Conservation (phyloP, 2,888 invertebrate genomes). For the Leptinotarsa peninsularis region DNA sequence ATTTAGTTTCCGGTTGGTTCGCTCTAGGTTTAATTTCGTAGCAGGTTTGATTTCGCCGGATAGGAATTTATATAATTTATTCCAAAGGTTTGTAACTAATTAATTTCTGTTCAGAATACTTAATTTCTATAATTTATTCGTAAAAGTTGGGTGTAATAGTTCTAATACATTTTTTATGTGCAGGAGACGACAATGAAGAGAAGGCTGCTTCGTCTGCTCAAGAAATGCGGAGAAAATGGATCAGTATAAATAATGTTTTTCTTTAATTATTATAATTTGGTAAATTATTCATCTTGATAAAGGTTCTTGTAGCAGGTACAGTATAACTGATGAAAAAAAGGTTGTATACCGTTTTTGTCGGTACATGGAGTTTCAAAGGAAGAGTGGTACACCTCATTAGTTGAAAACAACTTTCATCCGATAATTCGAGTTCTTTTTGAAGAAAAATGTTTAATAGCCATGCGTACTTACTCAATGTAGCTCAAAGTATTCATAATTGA, state of each 20-base stretch:
- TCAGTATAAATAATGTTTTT: conserved; percentile 29
- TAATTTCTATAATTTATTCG: background rate
- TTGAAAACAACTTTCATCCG: background rate
- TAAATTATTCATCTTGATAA: conserved; percentile 29
- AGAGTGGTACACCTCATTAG: background rate
- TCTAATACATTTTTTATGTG: conserved; percentile 27
- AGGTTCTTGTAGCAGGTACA: conserved; percentile 37
- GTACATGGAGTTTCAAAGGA: background rate
- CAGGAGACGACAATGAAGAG: conserved; percentile 18
- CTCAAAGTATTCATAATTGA: background rate
- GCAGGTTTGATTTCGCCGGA: background rate
- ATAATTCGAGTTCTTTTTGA: background rate
- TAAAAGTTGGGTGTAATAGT: background rate
- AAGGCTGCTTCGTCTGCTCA: background rate
- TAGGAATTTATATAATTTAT: background rate
- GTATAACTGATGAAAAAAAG: conserved; percentile 34
- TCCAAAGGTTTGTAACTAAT: conserved; percentile 25
- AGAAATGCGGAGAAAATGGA: conserved; percentile 17
- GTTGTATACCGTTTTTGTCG: conserved; percentile 15
- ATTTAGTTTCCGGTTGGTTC: background rate
- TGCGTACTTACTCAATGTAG: background rate
- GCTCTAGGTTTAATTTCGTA: background rate
- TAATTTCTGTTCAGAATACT: conserved; percentile 7
- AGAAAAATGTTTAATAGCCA: too few relatives aligned
- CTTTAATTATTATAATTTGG: conserved; percentile 29